Percentiles rank a stretch among this genome's conserved stretches.
These are phyloP conservation scores for Whitmania pigra DNA, from an alignment of 1,140 invertebrate genomes.

Conservation along the genomic window DNA sequence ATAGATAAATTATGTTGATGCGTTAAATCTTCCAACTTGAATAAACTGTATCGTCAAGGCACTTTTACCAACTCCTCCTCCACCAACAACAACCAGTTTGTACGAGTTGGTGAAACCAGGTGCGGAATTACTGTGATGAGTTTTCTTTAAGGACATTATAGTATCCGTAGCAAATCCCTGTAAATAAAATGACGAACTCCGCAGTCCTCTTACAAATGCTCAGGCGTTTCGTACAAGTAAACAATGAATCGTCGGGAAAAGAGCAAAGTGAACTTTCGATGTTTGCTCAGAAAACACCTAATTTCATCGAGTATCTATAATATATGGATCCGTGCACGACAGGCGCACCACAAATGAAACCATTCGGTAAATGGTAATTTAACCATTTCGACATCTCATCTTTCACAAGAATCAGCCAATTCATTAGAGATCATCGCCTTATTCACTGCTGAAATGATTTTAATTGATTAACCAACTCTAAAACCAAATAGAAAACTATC, in stretches of 20 bases:
- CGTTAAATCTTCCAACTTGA: constrained; percentile 51
- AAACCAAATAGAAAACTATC: no score
- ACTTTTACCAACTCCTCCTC: constrained; percentile 94
- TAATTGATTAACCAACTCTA: no score
- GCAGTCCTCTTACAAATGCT: no score
- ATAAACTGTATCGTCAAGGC: constrained; percentile 98
- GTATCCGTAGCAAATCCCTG: background rate
- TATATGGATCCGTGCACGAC: background rate
- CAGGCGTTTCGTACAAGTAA: background rate
- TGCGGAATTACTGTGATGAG: constrained; percentile 23
- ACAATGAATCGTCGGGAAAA: no score
- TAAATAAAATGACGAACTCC: background rate
- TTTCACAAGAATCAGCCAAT: no score
- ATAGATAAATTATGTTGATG: constrained; percentile 41
- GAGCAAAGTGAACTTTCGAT: no score
- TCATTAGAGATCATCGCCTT: no score
- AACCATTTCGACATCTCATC: background rate
- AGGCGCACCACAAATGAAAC: background rate
- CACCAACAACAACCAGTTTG: constrained; percentile 96
- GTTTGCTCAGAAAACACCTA: background rate
- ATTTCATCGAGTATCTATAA: background rate
- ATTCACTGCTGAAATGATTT: no score
- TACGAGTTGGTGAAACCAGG: constrained; percentile 48
- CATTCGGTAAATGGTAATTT: background rate
- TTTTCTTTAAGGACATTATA: constrained; percentile 32